Conservation (phyloP, 2,888 invertebrate genomes). For the Sphaerophoria taeniata region DNA sequence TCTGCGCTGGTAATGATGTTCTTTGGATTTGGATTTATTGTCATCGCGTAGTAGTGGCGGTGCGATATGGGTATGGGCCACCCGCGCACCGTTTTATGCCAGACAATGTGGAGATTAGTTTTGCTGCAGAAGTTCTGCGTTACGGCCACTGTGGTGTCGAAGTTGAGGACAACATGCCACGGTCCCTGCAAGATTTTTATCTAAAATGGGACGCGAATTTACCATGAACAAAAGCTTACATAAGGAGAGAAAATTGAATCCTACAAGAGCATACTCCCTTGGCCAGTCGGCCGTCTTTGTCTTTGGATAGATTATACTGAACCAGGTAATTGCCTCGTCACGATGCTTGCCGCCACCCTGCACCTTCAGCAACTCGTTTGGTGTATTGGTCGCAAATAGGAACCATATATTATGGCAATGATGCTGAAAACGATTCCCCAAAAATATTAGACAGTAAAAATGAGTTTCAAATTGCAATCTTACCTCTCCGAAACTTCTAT, state of each 20-base stretch:
- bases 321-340: constrained; percentile 99
- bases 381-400: constrained; percentile 98
- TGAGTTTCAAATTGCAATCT: background rate
- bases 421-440: constrained; percentile 85
- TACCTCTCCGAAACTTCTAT: constrained; percentile 99
- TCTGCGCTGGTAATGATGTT: no score
- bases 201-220: constrained; percentile 80
- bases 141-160: constrained; percentile 97
- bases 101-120: constrained; percentile 98
- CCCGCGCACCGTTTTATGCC: constrained; percentile 98
- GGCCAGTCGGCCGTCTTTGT: constrained; percentile 96
- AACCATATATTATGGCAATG: constrained; percentile 99
- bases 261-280: constrained; percentile 92
- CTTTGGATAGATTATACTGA: constrained; percentile 96
- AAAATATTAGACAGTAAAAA: background rate
- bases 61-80: no score
- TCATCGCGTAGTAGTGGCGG: no score
- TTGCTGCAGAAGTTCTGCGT: constrained; percentile 99
- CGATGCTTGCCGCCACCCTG: constrained; percentile 98
- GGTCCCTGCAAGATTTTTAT: constrained; percentile 97
- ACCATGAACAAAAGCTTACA: background rate
- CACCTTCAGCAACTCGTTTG: constrained; percentile 97
- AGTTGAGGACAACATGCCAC: constrained; percentile 99
- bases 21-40: no score
- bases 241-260: constrained; percentile 64